These are phyloP conservation scores for Helarctos malayanus DNA, from an alignment of 2,797 vertebrate genomes.

Conservation along the genomic window DNA sequence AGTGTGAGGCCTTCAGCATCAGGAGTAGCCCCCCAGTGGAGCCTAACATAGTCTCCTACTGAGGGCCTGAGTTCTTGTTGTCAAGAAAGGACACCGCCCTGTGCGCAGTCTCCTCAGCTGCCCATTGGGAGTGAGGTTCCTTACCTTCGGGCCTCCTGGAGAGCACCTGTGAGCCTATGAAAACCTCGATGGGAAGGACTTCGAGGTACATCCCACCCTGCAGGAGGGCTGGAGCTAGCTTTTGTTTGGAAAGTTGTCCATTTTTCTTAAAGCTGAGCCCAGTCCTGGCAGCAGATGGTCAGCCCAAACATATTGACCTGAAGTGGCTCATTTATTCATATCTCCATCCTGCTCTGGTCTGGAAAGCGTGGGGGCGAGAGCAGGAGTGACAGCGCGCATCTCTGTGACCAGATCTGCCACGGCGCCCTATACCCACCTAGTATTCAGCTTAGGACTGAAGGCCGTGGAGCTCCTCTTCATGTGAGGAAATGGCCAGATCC, in stretches of 20 bases:
- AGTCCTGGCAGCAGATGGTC: not conserved
- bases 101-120: not conserved
- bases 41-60: not conserved
- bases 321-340: not conserved
- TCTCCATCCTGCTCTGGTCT: not conserved
- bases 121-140: not conserved
- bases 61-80: not conserved
- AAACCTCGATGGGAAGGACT: not conserved
- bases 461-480: not conserved
- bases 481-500: not conserved
- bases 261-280: not conserved
- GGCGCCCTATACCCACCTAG: not conserved
- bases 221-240: not conserved
- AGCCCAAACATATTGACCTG: not conserved
- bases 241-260: not conserved
- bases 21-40: not conserved
- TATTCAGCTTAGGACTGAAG: not conserved
- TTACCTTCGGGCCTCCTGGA: not conserved
- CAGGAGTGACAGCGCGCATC: not conserved
- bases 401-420: not conserved
- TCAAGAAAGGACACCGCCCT: not conserved
- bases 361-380: accelerated
- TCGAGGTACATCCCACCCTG: not conserved
- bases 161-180: not conserved
- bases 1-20: not conserved